Evolutionary conservation across 2,888 invertebrate species (phyloP).

Genomic region (Diplolepis rosae): DNA sequence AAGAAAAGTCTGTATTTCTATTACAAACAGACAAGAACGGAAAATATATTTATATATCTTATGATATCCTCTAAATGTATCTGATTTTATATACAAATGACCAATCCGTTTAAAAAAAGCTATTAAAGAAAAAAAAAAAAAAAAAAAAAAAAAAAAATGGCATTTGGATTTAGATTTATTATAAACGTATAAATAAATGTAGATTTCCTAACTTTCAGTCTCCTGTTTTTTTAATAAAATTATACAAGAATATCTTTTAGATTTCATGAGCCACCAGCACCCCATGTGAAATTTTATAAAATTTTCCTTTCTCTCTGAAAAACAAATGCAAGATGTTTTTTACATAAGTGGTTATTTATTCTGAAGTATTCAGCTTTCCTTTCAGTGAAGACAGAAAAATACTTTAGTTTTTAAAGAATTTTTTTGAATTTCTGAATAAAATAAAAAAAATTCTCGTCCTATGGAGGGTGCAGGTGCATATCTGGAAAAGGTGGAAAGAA

Average conservation of each 20-base stretch:
- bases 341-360: too few relatives aligned
- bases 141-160: too few relatives aligned
- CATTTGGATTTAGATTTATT: too few relatives aligned
- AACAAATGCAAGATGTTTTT: background rate
- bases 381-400: constrained; percentile 10
- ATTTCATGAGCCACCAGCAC: too few relatives aligned
- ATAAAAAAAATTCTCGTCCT: background rate
- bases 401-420: constrained; percentile 3
- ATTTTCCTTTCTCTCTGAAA: background rate
- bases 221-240: too few relatives aligned
- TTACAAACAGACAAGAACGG: background rate
- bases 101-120: background rate
- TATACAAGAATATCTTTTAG: too few relatives aligned
- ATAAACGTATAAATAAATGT: too few relatives aligned
- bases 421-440: constrained; percentile 10
- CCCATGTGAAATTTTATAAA: too few relatives aligned
- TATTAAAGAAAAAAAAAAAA: too few relatives aligned
- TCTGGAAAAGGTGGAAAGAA: constrained; percentile 18
- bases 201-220: too few relatives aligned
- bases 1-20: background rate
- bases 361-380: too few relatives aligned
- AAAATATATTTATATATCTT: background rate
- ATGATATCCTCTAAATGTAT: background rate
- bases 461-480: constrained; percentile 35
- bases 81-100: background rate